Evolutionary conservation across 2,888 invertebrate species (phyloP), one percentile per base, ranked within the genome.

Genomic region (Crocallis elinguaria): DNA sequence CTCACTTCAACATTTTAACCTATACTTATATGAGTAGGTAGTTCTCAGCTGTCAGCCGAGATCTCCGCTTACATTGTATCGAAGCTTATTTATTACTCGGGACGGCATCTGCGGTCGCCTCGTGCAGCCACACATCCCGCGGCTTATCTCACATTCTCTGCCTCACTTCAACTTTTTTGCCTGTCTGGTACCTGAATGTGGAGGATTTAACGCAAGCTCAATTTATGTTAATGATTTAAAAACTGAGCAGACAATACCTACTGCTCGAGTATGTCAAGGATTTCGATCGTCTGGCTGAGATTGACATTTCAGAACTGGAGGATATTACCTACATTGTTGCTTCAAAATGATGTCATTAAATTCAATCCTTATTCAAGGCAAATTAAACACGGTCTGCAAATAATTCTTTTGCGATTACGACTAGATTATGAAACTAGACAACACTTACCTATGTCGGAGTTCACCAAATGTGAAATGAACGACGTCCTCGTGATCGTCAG

Each of bases 161-260:
- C 66, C 65, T 70, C 71, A 74, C 73, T 77, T 71, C 75, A 71
- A 75, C 72, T 77, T 86, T 85, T 85, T 86, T 84, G 75, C 69
- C 64, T 64, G 79, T 82, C 83, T 83, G 75, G 9, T 35, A 29
- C 8, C 44, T 23, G 8, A 35, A 52, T 54, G 56, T 53, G 57
- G 51, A 63, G 38, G 44, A 65, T 60, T 54, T 43, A 59, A 60
- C 39, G 37, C 46, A 62, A 49, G 29, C 30, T 9, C 45, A n/a
- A 44, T 53, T 44, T 56, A 60, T 56, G 32, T 29, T 30, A 49
- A 56, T 50, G 7, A 37, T 30, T 49, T 33, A 52, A 45, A 53
- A 50, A 50, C 42, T 33, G 30, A 44, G 30, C 50, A 48, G 38
- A 52, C 43, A 51, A 48, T 56, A 55, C 46, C 41, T 60, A 48